These are phyloP conservation scores for Gila orcuttii DNA, from an alignment of 2,113 vertebrate species.

Conservation along the genomic window DNA sequence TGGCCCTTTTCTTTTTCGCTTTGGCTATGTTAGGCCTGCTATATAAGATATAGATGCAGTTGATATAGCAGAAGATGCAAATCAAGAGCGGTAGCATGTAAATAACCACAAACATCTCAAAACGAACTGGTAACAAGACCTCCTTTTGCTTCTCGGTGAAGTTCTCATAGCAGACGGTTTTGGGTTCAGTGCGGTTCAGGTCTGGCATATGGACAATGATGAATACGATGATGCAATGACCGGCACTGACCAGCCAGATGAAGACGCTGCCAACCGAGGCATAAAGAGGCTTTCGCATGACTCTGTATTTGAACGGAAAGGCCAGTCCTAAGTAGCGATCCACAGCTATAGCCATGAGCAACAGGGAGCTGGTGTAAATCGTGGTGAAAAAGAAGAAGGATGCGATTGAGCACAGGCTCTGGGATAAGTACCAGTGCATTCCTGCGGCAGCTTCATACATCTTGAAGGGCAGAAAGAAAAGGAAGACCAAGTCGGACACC, in stretches of 20 bases:
- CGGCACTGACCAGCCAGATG: conserved; percentile 71
- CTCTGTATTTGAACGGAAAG: conserved; percentile 72
- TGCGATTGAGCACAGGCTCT: conserved; percentile 68
- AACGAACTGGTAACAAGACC: conserved; percentile 70
- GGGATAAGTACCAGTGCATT: conserved; percentile 66
- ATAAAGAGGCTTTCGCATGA: conserved; percentile 49
- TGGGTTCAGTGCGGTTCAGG: neutral
- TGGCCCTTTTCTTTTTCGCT: conserved; percentile 71
- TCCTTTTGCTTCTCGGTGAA: conserved; percentile 70
- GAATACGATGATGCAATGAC: conserved; percentile 76
- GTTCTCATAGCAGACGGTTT: conserved; percentile 71
- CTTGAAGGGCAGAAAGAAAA: conserved; percentile 77
- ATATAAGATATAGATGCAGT: conserved; percentile 68
- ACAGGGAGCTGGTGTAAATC: conserved; percentile 79
- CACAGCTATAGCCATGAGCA: conserved; percentile 75
- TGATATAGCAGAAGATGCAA: conserved; percentile 70
- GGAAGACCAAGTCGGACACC: conserved; percentile 71
- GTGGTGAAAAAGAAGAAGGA: conserved; percentile 76
- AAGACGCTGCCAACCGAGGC: conserved; percentile 50
- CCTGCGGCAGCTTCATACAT: conserved; percentile 64
- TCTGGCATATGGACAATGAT: conserved; percentile 58
- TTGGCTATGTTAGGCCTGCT: conserved; percentile 59
- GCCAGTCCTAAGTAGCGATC: conserved; percentile 76
- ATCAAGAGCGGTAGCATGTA: conserved; percentile 72
- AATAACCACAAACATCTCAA: conserved; percentile 77